Percentiles rank a stretch among this genome's conserved stretches.
These are phyloP conservation scores for Tenthredo mesomela DNA, from an alignment of 2,888 invertebrate genomes.

Conservation along the genomic window DNA sequence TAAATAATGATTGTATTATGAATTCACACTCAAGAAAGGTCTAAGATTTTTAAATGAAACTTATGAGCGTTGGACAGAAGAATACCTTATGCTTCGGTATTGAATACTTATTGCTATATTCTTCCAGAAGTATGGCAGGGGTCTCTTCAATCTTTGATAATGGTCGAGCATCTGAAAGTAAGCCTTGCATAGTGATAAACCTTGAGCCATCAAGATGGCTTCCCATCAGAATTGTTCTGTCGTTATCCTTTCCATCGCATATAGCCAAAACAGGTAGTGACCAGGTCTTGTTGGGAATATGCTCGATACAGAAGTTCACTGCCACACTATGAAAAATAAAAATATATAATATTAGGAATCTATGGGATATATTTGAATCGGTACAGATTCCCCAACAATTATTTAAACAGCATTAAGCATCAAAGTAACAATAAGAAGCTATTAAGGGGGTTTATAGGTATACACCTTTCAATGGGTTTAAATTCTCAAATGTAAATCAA, in stretches of 20 bases:
- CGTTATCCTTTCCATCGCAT: slow-evolving; percentile 62
- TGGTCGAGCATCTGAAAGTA: slow-evolving; percentile 49
- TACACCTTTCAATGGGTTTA: too few relatives aligned
- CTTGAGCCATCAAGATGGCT: slow-evolving; percentile 55
- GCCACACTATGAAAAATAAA: slow-evolving; percentile 58
- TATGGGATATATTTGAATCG: too few relatives aligned
- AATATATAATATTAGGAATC: not conserved
- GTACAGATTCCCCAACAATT: too few relatives aligned
- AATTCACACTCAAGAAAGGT: not conserved
- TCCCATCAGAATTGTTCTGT: slow-evolving; percentile 62
- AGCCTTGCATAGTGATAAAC: slow-evolving; percentile 63
- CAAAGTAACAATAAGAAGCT: too few relatives aligned
- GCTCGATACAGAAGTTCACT: slow-evolving; percentile 62
- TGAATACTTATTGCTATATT: slow-evolving; percentile 58
- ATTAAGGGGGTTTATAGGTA: too few relatives aligned
- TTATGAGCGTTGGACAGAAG: not conserved
- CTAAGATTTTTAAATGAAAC: not conserved
- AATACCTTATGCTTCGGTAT: slow-evolving; percentile 37
- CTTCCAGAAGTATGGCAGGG: slow-evolving; percentile 52
- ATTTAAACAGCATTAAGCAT: too few relatives aligned
- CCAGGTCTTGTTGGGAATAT: slow-evolving; percentile 54
- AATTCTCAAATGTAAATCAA: too few relatives aligned
- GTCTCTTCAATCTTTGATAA: slow-evolving; percentile 49
- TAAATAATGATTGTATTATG: not conserved
- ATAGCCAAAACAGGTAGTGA: slow-evolving; percentile 62